Evolutionary conservation across 2,888 invertebrate species (phyloP), one percentile per base, ranked within the genome.

Genomic region (Cerastis rubricosa): DNA sequence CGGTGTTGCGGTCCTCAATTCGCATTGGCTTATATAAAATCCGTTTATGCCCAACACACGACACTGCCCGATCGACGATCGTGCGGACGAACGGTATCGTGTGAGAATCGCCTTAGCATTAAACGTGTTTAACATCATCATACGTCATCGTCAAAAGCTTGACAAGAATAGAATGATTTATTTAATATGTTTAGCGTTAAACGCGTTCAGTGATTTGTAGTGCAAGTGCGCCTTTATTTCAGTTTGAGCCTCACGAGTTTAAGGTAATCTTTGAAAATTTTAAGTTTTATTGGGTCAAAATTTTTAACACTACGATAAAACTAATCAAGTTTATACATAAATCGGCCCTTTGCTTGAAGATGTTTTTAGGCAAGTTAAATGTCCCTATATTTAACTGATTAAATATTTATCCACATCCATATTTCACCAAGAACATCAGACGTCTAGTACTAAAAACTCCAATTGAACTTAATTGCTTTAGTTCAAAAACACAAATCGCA

Each of bases 401-500:
- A 64, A 47, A 45, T 14, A 47, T 54, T 63, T 40, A 64, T 64
- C 8, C 61, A 47, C 6, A 67, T 51, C 1, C 8, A 68, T 49
- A 70, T 51, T 49, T 69, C 1, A 59, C 17, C 1, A 43, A n/a
- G 17, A 70, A 45, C 19, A 78, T 45, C 66, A 22, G 51, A 63
- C 7, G 11, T 51, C 19, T 40, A 45, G 57, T 25, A 14, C n/a
- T 6, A 49, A 64, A 63, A 79, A 67, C 45, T 71, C 22, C 19
- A 43, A 59, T 66, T 66, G 22, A 35, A 22, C 17, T 25, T 43
- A 45, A 57, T 57, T 43, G 17, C n/a, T 49, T 68, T 54, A 35
- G 35, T 65, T 59, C 19, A 45, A 65, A 70, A 66, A 67, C 40
- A 75, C 54, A 66, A 69, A 80, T 61, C 35, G 40, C 12, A n/a